Evolutionary conservation across 2,113 vertebrate species (phyloP), one percentile per base, ranked within the genome.

Genomic region (Peromyscus maniculatus): DNA sequence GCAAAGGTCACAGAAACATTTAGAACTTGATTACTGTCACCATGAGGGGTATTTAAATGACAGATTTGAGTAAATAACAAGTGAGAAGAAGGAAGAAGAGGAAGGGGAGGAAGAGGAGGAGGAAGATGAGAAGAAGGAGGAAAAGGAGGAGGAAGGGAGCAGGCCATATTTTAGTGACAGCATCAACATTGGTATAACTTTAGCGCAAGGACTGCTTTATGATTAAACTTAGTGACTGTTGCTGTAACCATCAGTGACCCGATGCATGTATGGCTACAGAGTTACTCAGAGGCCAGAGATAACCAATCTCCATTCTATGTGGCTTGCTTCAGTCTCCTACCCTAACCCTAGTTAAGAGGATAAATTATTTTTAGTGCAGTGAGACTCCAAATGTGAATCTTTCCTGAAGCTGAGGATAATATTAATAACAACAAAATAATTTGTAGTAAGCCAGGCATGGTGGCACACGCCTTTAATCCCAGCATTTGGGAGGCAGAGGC

Each of bases 1-100:
- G 6, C 69, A 75, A 93, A 91, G 52, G 15, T 91, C 79, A 96
- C 17, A 39, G 9, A 83, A 80, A 55, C 49, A 49, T 88, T 93
- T 79, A 87, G 77, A 75, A 57, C 69, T 67, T 55, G 49, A 89
- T 74, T 89, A 55, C 84, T 59, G 2, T 66, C 77, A 80, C 17
- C 31, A 59, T 88, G 75, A 52, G n/a, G 7, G 36, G 52, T n/a
- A 59, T 43, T 62, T 46, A 87, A 96, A 91, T 71, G 36, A 49
- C 13, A 89, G 39, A 19, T 39, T 72, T 93, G 74, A 69, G n/a
- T 26, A 96, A 94, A 86, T 17, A 62, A 78, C 15, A 72, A 49
- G 1, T 67, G 7, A 72, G 79, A 78, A 64, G 7, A 21, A 66
- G 26, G 62, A 17, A 69, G 31, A 57, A 2, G 71, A 17, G 43